These are phyloP conservation scores for Dendrolimus kikuchii DNA, from an alignment of 1,140 invertebrate genomes.

Conservation along the genomic window DNA sequence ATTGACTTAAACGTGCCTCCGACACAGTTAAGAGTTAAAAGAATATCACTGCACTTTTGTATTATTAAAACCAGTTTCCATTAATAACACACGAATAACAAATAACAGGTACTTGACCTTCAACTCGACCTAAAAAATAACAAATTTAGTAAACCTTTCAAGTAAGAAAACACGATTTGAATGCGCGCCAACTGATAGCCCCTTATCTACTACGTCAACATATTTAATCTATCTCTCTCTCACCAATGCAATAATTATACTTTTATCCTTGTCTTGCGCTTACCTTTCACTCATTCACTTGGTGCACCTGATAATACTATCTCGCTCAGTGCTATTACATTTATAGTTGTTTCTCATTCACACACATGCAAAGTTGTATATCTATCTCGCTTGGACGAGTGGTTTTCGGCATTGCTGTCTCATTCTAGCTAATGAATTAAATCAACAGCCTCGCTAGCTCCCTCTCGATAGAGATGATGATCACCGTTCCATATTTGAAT, in stretches of 20 bases:
- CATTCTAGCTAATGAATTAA: slow-evolving; percentile 62
- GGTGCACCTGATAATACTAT: slow-evolving; percentile 1
- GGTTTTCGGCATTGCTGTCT: slow-evolving; percentile 19
- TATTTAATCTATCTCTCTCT: slow-evolving; percentile 32
- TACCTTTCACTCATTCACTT: slow-evolving; percentile 30
- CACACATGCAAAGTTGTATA: background rate
- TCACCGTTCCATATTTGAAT: slow-evolving; percentile 60
- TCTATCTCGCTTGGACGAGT: slow-evolving; percentile 15
- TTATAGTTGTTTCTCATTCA: too few relatives aligned
- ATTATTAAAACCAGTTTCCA: too few relatives aligned
- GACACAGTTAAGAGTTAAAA: too few relatives aligned
- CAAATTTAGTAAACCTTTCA: slow-evolving; percentile 10
- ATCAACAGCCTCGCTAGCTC: slow-evolving; percentile 60
- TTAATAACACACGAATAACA: background rate
- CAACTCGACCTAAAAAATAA: too few relatives aligned
- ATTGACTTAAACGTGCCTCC: too few relatives aligned
- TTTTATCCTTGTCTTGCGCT: slow-evolving; percentile 32
- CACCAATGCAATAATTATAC: slow-evolving; percentile 15
- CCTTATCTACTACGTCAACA: slow-evolving; percentile 70
- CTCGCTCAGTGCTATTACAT: background rate
- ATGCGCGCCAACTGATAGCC: slow-evolving; percentile 57
- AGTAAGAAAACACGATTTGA: slow-evolving; percentile 37
- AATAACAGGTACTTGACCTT: background rate
- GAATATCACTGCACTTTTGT: too few relatives aligned
- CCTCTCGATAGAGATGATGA: slow-evolving; percentile 50